Evolutionary conservation across 2,113 vertebrate species (phyloP), one percentile per base, ranked within the genome.

Genomic region (Tychaedon coryphoeus): DNA sequence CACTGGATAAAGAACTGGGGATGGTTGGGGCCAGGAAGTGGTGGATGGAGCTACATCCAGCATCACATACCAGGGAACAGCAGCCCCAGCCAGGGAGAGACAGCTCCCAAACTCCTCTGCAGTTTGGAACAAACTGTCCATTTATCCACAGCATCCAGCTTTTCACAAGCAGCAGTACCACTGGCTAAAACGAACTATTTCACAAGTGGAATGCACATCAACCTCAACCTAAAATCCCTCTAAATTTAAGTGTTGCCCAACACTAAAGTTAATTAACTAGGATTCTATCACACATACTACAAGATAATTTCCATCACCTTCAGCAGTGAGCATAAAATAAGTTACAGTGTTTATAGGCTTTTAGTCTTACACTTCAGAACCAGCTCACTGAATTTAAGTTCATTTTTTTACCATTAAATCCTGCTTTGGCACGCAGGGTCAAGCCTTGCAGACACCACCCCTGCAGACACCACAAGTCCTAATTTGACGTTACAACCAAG

Each of bases 51-150:
- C 50, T 6, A 23, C 25, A 56, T 2, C 9, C 50, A 57, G 34
- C 40, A 53, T 7, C 29, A 36, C 4, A 0, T 1, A 9, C 0
- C 2, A 14, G 29, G 22, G 10, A 48, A 22, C 5, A n/a, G 61
- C 6, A 2, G 13, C n/a, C 8, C 50, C 40, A 56, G 54, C 4
- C 53, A 23, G 1, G 1, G 4, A 61, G 22, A 56, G 22, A 13
- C 24, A 36, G 19, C 0, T 70, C 66, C 61, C 25, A 5, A 9
- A 19, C 11, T 47, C 22, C 31, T 54, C 19, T 5, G 17, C 1
- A 29, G 26, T 77, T 60, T n/a, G 45, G 45, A 51, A 45, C 8
- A 29, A 58, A 33, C 14, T n/a, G 4, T 15, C 22, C 6, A 3
- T 13, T 51, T 48, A n/a, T 19, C 9, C 40, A 40, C 40, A 40